Evolutionary conservation across 2,113 vertebrate genomes (phyloP).

Genomic region (Tricholaema leucomelas): DNA sequence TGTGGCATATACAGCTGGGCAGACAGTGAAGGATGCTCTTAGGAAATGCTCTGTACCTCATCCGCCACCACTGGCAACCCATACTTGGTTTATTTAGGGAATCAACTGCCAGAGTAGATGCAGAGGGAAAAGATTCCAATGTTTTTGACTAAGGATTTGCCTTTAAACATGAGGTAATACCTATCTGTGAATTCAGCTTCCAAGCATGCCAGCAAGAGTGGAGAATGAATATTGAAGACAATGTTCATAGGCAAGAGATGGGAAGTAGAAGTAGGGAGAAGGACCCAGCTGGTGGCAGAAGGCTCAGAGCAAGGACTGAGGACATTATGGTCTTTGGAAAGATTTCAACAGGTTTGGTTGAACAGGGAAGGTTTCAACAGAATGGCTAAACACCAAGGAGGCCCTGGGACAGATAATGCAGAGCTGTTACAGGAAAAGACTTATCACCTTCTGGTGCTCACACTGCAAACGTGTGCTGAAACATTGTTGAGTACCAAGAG

Average conservation of each 20-base stretch:
- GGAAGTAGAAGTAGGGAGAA: not conserved
- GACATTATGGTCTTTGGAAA: not conserved
- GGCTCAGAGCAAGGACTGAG: not conserved
- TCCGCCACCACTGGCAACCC: not conserved
- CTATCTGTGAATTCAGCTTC: constrained; percentile 21
- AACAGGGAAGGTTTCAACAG: not conserved
- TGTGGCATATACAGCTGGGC: not conserved
- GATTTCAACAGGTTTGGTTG: too few relatives aligned
- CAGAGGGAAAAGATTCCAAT: not conserved
- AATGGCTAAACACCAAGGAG: not conserved
- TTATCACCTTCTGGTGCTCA: not conserved
- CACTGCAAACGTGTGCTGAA: not conserved
- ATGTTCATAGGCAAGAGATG: not conserved
- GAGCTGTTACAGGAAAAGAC: not conserved
- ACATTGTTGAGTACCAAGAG: not conserved
- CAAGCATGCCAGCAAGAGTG: not conserved
- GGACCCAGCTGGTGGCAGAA: not conserved
- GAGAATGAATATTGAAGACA: not conserved
- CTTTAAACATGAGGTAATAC: not conserved
- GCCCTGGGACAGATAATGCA: not conserved
- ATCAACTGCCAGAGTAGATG: not conserved
- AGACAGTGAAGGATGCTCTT: not conserved
- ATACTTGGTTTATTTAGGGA: not conserved
- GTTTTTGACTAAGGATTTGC: not conserved
- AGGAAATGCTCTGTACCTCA: not conserved